Conservation (phyloP, 2,113 vertebrate species). For the Vireo altiloquus region DNA sequence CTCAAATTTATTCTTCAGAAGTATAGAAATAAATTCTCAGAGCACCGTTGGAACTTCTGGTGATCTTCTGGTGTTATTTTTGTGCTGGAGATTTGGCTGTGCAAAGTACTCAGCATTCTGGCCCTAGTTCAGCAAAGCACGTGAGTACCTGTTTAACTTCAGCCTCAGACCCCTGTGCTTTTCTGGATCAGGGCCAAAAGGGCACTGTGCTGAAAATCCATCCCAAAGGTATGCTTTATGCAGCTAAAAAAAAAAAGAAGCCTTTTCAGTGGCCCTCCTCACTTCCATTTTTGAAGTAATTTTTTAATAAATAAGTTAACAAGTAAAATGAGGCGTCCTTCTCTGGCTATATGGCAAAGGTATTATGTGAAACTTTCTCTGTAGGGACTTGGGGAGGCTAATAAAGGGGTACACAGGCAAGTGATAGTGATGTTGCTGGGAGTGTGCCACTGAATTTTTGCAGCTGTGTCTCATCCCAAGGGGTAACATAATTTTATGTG, state of each 20-base stretch:
- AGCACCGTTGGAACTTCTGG: background rate
- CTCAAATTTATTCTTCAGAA: background rate
- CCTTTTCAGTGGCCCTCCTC: background rate
- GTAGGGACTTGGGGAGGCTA: background rate
- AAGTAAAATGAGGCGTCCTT: background rate
- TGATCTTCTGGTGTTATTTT: background rate
- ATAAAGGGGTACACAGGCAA: background rate
- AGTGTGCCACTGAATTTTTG: background rate
- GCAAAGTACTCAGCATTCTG: background rate
- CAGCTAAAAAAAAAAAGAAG: background rate
- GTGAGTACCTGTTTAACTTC: background rate
- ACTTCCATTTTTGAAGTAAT: background rate
- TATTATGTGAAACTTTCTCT: background rate
- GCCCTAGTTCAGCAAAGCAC: background rate
- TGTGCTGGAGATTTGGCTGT: background rate
- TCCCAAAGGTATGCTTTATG: background rate
- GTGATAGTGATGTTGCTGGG: background rate
- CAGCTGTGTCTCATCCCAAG: background rate
- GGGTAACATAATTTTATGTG: background rate
- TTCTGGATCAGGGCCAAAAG: background rate
- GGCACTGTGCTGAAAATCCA: background rate
- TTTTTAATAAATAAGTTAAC: background rate
- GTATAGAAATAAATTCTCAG: background rate
- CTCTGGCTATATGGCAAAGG: background rate
- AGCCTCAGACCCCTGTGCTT: background rate